Conservation (phyloP, 2,797 vertebrate species). For the Bovichtus variegatus region DNA sequence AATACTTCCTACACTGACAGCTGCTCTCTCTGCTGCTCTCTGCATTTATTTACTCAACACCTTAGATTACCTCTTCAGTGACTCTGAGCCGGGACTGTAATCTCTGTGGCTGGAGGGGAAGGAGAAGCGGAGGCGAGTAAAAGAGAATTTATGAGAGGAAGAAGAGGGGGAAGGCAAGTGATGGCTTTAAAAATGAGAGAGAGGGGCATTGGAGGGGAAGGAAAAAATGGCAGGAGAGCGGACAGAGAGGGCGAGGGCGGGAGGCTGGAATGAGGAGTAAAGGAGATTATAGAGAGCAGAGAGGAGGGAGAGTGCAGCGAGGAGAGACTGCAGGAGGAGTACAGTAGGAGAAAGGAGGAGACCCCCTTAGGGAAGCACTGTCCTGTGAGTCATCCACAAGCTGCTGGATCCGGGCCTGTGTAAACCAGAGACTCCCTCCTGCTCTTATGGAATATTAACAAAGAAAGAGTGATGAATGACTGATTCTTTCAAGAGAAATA, state of each 20-base stretch:
- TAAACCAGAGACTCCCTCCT: slow-evolving; percentile 42
- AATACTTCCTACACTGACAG: slow-evolving; percentile 39
- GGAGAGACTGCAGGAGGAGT: slow-evolving; percentile 35
- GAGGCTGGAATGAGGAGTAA: slow-evolving; percentile 55
- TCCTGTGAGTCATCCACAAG: slow-evolving; percentile 64
- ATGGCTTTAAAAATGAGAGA: slow-evolving; percentile 48
- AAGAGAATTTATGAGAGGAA: slow-evolving; percentile 9
- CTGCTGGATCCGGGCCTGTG: slow-evolving; percentile 59
- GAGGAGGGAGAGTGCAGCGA: slow-evolving; percentile 22
- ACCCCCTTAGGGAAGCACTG: slow-evolving; percentile 47
- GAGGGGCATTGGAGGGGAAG: slow-evolving; percentile 11
- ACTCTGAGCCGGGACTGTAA: slow-evolving; percentile 30
- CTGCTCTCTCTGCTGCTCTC: slow-evolving; percentile 25
- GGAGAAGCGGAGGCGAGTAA: slow-evolving; percentile 11
- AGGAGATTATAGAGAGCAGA: slow-evolving; percentile 59
- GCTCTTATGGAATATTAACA: slow-evolving; percentile 54
- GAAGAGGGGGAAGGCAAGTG: slow-evolving; percentile 24
- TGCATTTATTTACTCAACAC: slow-evolving; percentile 45
- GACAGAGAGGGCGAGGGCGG: slow-evolving; percentile 44
- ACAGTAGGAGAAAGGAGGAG: slow-evolving; percentile 38
- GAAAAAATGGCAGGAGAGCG: slow-evolving; percentile 53
- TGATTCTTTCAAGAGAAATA: slow-evolving; percentile 35
- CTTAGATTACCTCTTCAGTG: slow-evolving; percentile 36
- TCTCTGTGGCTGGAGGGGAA: slow-evolving; percentile 34
- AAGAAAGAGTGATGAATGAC: slow-evolving; percentile 57